Evolutionary conservation across 2,888 invertebrate species (phyloP).

Genomic region (Cryptocephalus primarius): DNA sequence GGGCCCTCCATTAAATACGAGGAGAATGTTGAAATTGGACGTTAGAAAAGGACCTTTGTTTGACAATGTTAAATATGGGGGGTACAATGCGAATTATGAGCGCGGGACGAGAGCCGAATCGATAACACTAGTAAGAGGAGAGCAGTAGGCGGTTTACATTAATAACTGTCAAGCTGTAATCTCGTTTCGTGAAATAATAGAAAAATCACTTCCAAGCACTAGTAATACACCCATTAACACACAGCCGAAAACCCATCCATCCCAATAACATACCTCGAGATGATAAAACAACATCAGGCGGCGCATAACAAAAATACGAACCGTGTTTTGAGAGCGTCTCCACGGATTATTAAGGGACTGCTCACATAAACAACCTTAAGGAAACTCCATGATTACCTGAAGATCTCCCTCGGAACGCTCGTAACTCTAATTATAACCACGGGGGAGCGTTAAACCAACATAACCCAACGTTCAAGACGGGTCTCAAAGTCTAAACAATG

Average conservation of each 20-base stretch:
- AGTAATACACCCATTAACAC: no score
- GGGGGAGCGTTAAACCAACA: slow-evolving; percentile 19
- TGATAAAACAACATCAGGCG: slow-evolving; percentile 7
- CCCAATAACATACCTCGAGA: neutral
- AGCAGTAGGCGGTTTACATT: no score
- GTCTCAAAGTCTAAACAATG: slow-evolving; percentile 19
- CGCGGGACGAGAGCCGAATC: no score
- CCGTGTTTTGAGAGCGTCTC: slow-evolving; percentile 3
- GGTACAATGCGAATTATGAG: neutral
- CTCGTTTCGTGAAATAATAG: no score
- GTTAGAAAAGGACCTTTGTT: neutral
- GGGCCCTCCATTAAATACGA: neutral
- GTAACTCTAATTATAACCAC: slow-evolving; percentile 23
- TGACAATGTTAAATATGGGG: neutral
- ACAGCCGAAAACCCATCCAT: no score
- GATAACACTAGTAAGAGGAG: no score
- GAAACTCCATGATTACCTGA: slow-evolving; percentile 22
- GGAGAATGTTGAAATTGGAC: neutral
- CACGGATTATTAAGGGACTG: slow-evolving; percentile 10
- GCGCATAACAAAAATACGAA: slow-evolving; percentile 3
- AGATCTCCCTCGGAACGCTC: slow-evolving; percentile 18
- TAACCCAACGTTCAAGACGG: slow-evolving; percentile 17
- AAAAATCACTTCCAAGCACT: no score
- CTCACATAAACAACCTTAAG: slow-evolving; percentile 21
- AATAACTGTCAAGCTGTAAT: no score